phyloP scores from a whole-genome alignment of 2,888 invertebrate genomes.

The Ornithoptera alexandrae region DNA sequence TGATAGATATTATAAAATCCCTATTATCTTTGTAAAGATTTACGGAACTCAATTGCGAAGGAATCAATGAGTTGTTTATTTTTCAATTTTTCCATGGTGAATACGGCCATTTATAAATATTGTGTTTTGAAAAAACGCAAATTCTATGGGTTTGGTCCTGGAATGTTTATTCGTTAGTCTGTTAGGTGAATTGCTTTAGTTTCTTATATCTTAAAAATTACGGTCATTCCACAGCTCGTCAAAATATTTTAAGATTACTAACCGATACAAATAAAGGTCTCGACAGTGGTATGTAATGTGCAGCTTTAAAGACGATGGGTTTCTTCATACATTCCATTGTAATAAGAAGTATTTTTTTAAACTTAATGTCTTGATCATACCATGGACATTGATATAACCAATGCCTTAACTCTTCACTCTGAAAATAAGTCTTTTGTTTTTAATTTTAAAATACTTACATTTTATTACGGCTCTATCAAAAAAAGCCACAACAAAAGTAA shows the following conservation, averaged over 20 bases:
- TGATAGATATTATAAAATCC: neutral
- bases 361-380: conserved; percentile 70
- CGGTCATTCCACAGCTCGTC: neutral
- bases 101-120: no score
- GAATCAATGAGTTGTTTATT: no score
- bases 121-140: no score
- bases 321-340: conserved; percentile 75
- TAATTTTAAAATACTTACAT: neutral
- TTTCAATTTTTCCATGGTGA: no score
- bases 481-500: no score
- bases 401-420: conserved; percentile 72
- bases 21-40: neutral
- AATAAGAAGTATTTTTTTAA: conserved; percentile 64
- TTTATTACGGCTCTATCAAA: no score
- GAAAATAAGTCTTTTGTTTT: conserved; percentile 29
- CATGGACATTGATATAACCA: conserved; percentile 77
- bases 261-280: conserved; percentile 77
- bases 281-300: conserved; percentile 73
- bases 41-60: no score
- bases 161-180: no score
- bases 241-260: conserved; percentile 31
- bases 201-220: neutral
- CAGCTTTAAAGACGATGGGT: conserved; percentile 73
- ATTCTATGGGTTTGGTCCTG: no score
- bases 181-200: no score